Base-by-base conservation (phyloP, 2,113 vertebrate genomes). In the Gavialis gangeticus region DNA sequence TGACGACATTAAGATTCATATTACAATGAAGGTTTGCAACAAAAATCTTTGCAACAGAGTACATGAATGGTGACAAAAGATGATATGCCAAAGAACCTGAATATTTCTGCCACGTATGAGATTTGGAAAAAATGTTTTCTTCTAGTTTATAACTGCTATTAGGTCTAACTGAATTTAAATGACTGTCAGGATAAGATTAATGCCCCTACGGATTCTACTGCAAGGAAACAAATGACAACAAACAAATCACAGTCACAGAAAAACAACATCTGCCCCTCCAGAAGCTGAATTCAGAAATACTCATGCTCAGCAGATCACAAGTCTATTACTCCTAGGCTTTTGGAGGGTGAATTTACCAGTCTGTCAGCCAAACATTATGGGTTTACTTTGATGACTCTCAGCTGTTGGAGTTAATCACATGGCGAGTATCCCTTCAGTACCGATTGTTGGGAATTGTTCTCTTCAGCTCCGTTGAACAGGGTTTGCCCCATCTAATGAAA, bases 371-470 rank as follows among this genome's bases (percentile, higher is more conserved):
- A 85, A 64, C 46, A 54, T 6, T 2, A 0, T 28, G 13, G 34
- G 55, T 46, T 56, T 75, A 24, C 55, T 28, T 4, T 0, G 0
- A 58, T 15, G 18, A 19, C 3, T 6, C 24, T 6, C 1, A 0
- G 1, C 34, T 46, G n/a, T 60, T 54, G 24, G 34, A 75, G 21
- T 21, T 30, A n/a, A 7, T 67, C 64, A 30, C n/a, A 17, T 67
- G n/a, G 27, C n/a, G n/a, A 11, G 17, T 30, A 8, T 69, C 75
- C 16, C 37, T 37, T 57, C 56, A 46, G 62, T 8, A 67, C 64
- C 64, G 19, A 17, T 67, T 67, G 19, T n/a, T 67, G 64, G 64
- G 64, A 17, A 5, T 24, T 34, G 71, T 64, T 46, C 58, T 86
- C 37, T 16, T 73, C 54, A 82, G 71, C 82, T 79, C 17, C 37